phyloP scores from a whole-genome alignment of 2,797 vertebrate genomes.

The Sebastes ruberrimus region DNA sequence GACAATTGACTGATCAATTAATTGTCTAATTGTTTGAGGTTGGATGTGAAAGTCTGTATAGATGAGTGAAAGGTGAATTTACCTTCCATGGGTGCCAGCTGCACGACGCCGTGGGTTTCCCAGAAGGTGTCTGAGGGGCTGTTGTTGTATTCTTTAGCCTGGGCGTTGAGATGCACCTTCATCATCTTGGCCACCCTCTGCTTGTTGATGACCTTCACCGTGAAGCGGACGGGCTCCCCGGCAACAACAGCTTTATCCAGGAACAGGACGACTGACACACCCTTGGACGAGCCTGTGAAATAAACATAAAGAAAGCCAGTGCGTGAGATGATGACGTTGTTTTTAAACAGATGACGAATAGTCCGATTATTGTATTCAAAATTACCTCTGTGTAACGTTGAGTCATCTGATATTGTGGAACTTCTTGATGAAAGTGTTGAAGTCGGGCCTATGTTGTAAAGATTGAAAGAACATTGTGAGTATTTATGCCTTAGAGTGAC shows the following conservation, averaged over 20 bases:
- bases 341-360: neutral
- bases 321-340: neutral
- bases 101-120: slow-evolving; percentile 75
- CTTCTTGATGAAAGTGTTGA: slow-evolving; percentile 47
- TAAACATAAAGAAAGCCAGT: neutral
- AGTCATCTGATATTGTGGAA: slow-evolving; percentile 39
- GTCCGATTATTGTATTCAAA: neutral
- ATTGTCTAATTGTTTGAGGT: too few species aligned
- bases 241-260: slow-evolving; percentile 81
- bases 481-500: neutral
- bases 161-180: slow-evolving; percentile 85
- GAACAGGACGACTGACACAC: slow-evolving; percentile 71
- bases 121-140: slow-evolving; percentile 83
- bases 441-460: slow-evolving; percentile 47
- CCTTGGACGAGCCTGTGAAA: slow-evolving; percentile 17
- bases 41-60: neutral
- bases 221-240: slow-evolving; percentile 85
- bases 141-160: slow-evolving; percentile 84
- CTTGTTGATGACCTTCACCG: slow-evolving; percentile 82
- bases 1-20: too few species aligned
- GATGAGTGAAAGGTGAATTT: slow-evolving; percentile 28
- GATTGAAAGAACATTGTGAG: slow-evolving; percentile 6
- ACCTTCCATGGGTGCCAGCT: slow-evolving; percentile 86
- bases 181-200: slow-evolving; percentile 74
- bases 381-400: slow-evolving; percentile 56